These are phyloP conservation scores for Latrodectus geometricus DNA, from an alignment of 1,140 invertebrate species.

Conservation along the genomic window DNA sequence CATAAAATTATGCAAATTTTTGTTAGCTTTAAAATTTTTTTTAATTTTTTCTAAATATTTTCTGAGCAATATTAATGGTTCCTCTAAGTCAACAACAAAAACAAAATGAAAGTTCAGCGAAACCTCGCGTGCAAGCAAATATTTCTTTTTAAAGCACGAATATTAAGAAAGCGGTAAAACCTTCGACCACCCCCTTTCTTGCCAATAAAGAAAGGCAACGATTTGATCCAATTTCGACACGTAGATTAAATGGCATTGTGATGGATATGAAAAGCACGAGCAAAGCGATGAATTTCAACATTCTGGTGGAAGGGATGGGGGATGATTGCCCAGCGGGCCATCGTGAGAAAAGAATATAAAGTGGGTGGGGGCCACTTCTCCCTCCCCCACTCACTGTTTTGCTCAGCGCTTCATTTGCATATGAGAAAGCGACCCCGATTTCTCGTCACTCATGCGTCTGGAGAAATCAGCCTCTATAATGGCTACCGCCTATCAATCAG, in stretches of 20 bases:
- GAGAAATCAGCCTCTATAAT: too few relatives aligned
- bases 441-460: background rate
- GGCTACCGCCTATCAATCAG: too few relatives aligned
- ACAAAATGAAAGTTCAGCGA: too few relatives aligned
- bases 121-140: too few relatives aligned
- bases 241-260: background rate
- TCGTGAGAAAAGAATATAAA: background rate
- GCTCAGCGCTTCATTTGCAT: background rate
- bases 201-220: background rate
- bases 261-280: background rate
- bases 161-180: too few relatives aligned
- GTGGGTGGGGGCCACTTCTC: background rate
- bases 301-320: background rate
- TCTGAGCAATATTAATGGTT: too few relatives aligned
- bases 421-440: background rate
- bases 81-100: too few relatives aligned
- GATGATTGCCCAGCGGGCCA: background rate
- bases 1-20: too few relatives aligned
- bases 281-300: background rate
- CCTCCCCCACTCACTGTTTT: background rate
- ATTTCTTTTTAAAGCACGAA: too few relatives aligned
- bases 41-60: too few relatives aligned
- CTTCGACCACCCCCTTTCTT: too few relatives aligned
- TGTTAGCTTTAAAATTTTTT: too few relatives aligned
- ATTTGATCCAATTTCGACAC: background rate